These are phyloP conservation scores for Catostylus mosaicus DNA, from an alignment of 30 jellyfish, hydroid and myxozoan genomes.

Conservation along the genomic window DNA sequence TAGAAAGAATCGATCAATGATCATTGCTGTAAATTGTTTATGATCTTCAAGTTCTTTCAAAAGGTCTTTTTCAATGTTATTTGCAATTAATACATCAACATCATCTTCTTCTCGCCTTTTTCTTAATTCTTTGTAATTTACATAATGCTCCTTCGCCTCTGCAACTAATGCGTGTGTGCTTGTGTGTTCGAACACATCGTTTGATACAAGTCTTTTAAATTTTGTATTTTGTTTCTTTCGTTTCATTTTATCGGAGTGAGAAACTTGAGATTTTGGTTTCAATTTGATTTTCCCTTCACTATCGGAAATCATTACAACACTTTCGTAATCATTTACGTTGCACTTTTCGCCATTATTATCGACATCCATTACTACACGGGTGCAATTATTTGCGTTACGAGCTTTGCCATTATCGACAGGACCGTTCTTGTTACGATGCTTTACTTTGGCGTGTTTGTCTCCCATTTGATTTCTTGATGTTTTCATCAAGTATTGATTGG, in stretches of 20 bases:
- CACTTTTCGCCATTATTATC: slow-evolving; percentile 30
- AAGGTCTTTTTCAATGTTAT: slow-evolving; percentile 47
- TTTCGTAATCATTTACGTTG: slow-evolving; percentile 32
- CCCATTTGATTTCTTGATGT: slow-evolving; percentile 38
- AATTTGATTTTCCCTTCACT: slow-evolving; percentile 2
- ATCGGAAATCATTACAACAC: slow-evolving; percentile 64
- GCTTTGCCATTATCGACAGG: slow-evolving; percentile 43
- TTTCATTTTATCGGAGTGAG: slow-evolving; percentile 42
- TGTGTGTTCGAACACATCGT: slow-evolving; percentile 59
- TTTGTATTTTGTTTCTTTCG: slow-evolving; percentile 24
- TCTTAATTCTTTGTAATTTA: slow-evolving; percentile 61
- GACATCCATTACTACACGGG: too few species aligned
- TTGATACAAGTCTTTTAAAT: slow-evolving; percentile 25
- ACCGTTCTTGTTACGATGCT: slow-evolving; percentile 35
- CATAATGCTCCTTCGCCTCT: slow-evolving; percentile 71
- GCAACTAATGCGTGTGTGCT: slow-evolving; percentile 80
- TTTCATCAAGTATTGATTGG: too few species aligned
- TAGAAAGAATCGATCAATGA: slow-evolving; percentile 57
- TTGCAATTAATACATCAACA: slow-evolving; percentile 66
- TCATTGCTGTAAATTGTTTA: slow-evolving; percentile 64
- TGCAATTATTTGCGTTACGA: slow-evolving; percentile 11
- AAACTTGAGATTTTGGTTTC: slow-evolving; percentile 56
- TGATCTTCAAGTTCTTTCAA: slow-evolving; percentile 53
- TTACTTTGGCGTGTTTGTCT: slow-evolving; percentile 8
- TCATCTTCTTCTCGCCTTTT: slow-evolving; percentile 71